A percentile compares a stretch with the other conserved stretches of the same genome.
phyloP scores from a whole-genome alignment of 2,888 invertebrate genomes.

The Odontomyia ornata region DNA sequence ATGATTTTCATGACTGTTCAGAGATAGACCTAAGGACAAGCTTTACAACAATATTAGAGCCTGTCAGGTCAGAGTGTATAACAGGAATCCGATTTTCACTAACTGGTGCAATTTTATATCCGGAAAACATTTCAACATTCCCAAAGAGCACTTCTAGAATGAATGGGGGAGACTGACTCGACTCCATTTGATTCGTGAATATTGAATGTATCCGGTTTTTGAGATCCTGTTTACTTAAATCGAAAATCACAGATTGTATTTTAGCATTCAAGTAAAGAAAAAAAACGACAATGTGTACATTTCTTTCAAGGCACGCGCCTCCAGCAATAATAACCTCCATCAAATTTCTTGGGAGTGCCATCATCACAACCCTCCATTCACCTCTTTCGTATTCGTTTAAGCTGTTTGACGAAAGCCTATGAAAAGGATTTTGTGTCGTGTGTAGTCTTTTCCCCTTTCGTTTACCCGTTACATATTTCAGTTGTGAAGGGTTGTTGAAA shows the following conservation, averaged over 20 bases:
- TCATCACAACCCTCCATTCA: background rate
- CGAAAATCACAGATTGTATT: conserved; percentile 42
- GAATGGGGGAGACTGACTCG: background rate
- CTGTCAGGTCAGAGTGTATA: background rate
- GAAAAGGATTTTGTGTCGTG: conserved; percentile 15
- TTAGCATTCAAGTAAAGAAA: conserved; percentile 5
- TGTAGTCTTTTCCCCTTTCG: background rate
- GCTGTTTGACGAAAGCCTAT: background rate
- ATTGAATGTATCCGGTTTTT: conserved; percentile 53
- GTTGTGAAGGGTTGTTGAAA: conserved; percentile 29
- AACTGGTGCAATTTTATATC: background rate
- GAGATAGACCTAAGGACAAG: background rate
- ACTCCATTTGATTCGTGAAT: conserved; percentile 53
- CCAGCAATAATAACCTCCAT: conserved; percentile 53
- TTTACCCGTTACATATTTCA: background rate
- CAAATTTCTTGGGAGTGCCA: background rate
- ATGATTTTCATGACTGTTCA: conserved; percentile 27
- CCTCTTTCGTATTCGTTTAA: background rate
- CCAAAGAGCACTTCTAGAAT: background rate
- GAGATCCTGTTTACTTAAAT: conserved; percentile 43
- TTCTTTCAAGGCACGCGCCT: conserved; percentile 51
- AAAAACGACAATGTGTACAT: conserved; percentile 42
- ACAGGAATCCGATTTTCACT: background rate
- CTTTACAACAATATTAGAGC: background rate
- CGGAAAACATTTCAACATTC: background rate